Percentiles rank a stretch among this genome's conserved stretches.
Evolutionary conservation across 2,113 vertebrate genomes (phyloP).

Genomic region (Tichodroma muraria): DNA sequence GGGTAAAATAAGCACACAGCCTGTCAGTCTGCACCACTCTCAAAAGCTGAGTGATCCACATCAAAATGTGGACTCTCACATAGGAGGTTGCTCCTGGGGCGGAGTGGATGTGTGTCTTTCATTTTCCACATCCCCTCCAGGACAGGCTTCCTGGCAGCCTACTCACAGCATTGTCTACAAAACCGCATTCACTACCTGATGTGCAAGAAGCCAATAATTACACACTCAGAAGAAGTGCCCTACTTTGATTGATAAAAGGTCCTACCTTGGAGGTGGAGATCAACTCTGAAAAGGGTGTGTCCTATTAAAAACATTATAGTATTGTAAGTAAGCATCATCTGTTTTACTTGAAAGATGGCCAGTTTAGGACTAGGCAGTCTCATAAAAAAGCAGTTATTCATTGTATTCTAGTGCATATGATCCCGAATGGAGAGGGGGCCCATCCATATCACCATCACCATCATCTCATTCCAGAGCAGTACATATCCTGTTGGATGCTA

Average conservation of each 20-base stretch:
- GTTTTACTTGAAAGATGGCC: not conserved
- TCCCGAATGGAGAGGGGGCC: not conserved
- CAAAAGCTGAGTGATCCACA: not conserved
- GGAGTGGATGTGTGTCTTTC: not conserved
- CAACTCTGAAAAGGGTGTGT: not conserved
- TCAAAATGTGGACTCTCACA: fast-evolving
- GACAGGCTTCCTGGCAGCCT: not conserved
- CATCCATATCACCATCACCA: not conserved
- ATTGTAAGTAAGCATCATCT: not conserved
- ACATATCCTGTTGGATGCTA: not conserved
- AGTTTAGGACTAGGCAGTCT: not conserved
- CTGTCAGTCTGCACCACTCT: fast-evolving
- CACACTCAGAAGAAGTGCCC: not conserved
- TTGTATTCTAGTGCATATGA: not conserved
- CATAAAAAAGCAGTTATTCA: not conserved
- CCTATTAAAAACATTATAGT: not conserved
- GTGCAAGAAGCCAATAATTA: not conserved
- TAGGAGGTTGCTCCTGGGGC: not conserved
- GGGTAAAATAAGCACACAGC: fast-evolving
- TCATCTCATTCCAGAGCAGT: not conserved
- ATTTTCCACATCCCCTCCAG: not conserved
- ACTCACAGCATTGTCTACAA: not conserved
- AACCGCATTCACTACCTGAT: not conserved
- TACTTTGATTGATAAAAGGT: not conserved
- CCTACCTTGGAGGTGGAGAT: not conserved